These are phyloP conservation scores for Heliconius hewitsoni DNA, from an alignment of 1,140 invertebrate species.

Conservation along the genomic window DNA sequence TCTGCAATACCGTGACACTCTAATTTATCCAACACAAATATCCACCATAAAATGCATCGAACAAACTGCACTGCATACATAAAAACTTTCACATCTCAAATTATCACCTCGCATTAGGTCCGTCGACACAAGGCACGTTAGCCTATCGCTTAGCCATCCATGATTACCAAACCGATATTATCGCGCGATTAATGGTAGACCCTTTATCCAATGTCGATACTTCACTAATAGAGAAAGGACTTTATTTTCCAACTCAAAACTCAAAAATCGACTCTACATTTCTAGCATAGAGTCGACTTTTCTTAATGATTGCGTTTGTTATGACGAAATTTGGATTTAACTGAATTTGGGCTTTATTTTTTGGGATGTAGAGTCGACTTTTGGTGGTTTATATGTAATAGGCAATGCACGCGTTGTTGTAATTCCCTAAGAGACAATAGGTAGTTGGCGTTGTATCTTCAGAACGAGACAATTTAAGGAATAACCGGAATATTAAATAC, in stretches of 20 bases:
- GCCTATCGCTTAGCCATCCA: conserved; percentile 60
- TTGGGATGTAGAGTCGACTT: conserved; percentile 27
- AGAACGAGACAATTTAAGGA: conserved; percentile 66
- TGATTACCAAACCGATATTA: conserved; percentile 57
- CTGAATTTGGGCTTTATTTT: conserved; percentile 30
- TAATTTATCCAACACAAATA: neutral
- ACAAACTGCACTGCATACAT: neutral
- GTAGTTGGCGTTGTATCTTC: conserved; percentile 65
- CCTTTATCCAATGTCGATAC: conserved; percentile 65
- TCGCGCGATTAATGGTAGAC: conserved; percentile 59
- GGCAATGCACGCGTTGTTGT: conserved; percentile 56
- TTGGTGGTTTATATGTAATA: conserved; percentile 40
- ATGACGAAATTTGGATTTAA: conserved; percentile 9
- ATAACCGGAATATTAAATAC: conserved; percentile 65
- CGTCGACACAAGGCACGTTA: conserved; percentile 37
- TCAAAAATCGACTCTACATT: conserved; percentile 28
- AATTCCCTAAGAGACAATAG: conserved; percentile 67
- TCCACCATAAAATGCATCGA: neutral
- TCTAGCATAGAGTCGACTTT: conserved; percentile 11
- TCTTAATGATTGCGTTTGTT: neutral
- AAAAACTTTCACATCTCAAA: conserved; percentile 21
- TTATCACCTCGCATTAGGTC: conserved; percentile 27
- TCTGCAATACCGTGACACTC: neutral
- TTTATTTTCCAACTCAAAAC: conserved; percentile 16
- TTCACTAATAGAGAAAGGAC: conserved; percentile 35